A percentile compares a stretch with the other conserved stretches of the same genome.
Evolutionary conservation across 30 jellyfish, hydroid and myxozoan genomes (phyloP).

Genomic region (Rhopilema esculentum): DNA sequence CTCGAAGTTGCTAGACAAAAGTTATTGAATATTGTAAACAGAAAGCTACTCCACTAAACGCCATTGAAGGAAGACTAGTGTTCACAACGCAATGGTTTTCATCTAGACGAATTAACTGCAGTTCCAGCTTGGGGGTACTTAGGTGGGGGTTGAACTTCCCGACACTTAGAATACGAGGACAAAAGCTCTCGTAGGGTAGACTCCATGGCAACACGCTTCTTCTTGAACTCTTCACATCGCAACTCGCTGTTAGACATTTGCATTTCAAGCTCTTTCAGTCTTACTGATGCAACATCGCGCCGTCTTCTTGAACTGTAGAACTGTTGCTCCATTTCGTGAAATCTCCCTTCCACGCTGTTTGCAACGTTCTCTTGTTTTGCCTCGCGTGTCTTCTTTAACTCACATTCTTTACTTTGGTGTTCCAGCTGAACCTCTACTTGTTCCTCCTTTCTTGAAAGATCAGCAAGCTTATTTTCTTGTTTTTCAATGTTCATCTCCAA

Average conservation of each 20-base stretch:
- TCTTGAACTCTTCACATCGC: constrained; percentile 35
- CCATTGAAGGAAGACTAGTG: background rate
- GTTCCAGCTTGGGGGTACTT: constrained; percentile 59
- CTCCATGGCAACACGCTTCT: constrained; percentile 66
- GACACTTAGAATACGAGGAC: constrained; percentile 53
- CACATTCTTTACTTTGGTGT: constrained; percentile 39
- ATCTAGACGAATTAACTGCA: constrained; percentile 41
- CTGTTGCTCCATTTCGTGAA: constrained; percentile 15
- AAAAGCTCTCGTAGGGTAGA: constrained; percentile 60
- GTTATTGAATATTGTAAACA: background rate
- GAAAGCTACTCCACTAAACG: background rate
- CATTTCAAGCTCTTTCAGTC: constrained; percentile 33
- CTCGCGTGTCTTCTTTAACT: constrained; percentile 45
- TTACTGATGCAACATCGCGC: constrained; percentile 41
- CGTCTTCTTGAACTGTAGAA: constrained; percentile 54
- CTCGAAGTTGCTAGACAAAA: background rate
- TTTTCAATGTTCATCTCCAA: constrained; percentile 49
- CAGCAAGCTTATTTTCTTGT: constrained; percentile 27
- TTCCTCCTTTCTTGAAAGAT: constrained; percentile 28
- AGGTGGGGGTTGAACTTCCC: constrained; percentile 59
- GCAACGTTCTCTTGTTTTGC: constrained; percentile 38
- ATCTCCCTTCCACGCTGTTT: constrained; percentile 14
- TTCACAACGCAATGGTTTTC: background rate
- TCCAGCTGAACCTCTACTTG: constrained; percentile 39
- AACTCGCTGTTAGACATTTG: constrained; percentile 34